These are phyloP conservation scores for Halocaridina rubra DNA, from an alignment of 2,888 invertebrate genomes.

Conservation along the genomic window DNA sequence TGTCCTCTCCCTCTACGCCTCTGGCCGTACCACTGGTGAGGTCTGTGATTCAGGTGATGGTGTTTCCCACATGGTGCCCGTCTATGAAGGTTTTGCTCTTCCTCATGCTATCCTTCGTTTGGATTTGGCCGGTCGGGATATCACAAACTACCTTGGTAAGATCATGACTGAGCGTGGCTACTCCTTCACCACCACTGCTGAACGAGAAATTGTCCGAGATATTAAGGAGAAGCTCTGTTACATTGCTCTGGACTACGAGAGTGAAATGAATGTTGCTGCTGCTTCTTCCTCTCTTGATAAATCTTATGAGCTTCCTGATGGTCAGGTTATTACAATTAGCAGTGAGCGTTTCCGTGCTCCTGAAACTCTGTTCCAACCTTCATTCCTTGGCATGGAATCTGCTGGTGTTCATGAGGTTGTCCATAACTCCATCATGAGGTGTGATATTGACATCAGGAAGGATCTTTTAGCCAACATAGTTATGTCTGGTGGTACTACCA, in stretches of 20 bases:
- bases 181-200: not conserved
- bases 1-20: slow-evolving; percentile 71
- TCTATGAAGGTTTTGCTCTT: slow-evolving; percentile 73
- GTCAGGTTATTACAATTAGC: too few relatives aligned
- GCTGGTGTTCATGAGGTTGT: too few relatives aligned
- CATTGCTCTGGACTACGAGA: not conserved
- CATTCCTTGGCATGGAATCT: too few relatives aligned
- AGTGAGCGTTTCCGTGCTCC: too few relatives aligned
- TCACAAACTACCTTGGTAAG: slow-evolving; percentile 68
- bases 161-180: not conserved
- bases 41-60: slow-evolving; percentile 46
- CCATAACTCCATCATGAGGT: not conserved
- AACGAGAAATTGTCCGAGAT: not conserved
- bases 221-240: not conserved
- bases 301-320: too few relatives aligned
- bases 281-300: not conserved
- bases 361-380: too few relatives aligned
- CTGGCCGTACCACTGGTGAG: slow-evolving; percentile 70
- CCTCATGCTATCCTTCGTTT: slow-evolving; percentile 96
- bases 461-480: not conserved
- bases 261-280: not conserved
- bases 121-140: slow-evolving; percentile 95
- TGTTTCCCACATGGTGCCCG: slow-evolving; percentile 67
- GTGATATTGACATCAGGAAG: not conserved
- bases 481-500: not conserved